phyloP scores from a whole-genome alignment of 2,797 vertebrate species.

The Sebastes vulpes region DNA sequence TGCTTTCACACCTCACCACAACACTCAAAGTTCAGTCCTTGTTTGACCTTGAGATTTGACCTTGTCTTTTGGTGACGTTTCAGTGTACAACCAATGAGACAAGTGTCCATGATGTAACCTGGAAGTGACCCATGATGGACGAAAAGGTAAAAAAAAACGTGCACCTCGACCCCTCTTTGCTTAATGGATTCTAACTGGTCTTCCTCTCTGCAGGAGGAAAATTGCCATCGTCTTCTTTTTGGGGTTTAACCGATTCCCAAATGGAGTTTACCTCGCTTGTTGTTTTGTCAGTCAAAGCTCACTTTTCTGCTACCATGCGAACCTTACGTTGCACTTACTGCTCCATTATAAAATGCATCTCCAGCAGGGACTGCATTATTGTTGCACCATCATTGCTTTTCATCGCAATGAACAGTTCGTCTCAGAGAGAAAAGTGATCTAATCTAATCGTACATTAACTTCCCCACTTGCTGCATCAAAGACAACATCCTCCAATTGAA shows the following conservation, averaged over 20 bases:
- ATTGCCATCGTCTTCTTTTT: background rate
- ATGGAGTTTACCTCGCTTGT: background rate
- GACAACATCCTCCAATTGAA: slow-evolving; percentile 10
- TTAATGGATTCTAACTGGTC: background rate
- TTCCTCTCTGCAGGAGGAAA: background rate
- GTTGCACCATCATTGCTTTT: background rate
- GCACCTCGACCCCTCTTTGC: background rate
- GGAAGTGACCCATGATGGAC: no score
- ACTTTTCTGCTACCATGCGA: background rate
- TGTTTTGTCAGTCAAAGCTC: background rate
- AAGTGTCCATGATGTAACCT: background rate
- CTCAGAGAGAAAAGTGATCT: background rate
- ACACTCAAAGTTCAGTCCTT: background rate
- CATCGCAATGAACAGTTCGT: background rate
- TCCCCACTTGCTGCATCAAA: background rate
- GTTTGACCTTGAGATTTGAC: no score
- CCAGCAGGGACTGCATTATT: background rate
- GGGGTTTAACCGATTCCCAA: background rate
- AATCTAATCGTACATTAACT: slow-evolving; percentile 12
- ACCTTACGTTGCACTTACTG: background rate
- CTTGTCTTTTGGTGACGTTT: background rate
- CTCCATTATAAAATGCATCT: background rate
- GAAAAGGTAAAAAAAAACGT: background rate
- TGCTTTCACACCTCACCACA: background rate
- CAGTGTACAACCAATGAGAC: background rate